Evolutionary conservation across 2,888 invertebrate species (phyloP), one percentile per base, ranked within the genome.

Genomic region (Pegoplata infirma): DNA sequence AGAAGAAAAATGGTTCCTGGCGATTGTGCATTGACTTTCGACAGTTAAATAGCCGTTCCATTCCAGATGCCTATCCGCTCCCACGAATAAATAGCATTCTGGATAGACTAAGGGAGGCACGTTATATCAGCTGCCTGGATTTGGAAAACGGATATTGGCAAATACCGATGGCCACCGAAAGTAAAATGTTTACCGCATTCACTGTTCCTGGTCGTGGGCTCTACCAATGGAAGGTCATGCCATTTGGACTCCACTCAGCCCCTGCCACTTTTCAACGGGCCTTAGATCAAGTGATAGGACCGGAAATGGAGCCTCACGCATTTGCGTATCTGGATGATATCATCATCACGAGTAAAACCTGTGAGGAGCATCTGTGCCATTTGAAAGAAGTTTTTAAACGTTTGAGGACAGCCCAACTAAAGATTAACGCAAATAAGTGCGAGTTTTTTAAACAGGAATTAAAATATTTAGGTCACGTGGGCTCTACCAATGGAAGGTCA

Each of bases 11-110:
- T 1, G 66, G 66, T 3, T n/a, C 51, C 4, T 67, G 71, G 74
- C 3, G 79, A 1, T 47, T 75, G 0, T 73, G 73, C 25, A 49
- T 72, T 1, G 73, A 77, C 21, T 78, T 56, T 44, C 21, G 74
- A 1, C 58, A 69, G 23, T 40, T 74, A 1, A 63, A 75, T 14
- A 28, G 16, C 8, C n/a, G 12, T 1, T 66, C 66, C 0, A 17
- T 56, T n/a, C 46, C 56, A 2, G 72, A 72, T 16, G 63, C 63
- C 3, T 72, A 72, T 28, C 72, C 72, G 3, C 17, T 72, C 3
- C 55, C 61, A 5, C 51, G 71, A 2, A 72, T 63, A 2, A 14
- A 47, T 3, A 16, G 32, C 12, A 74, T 75, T 7, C 28, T 75
- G 14, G 28, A 67, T 16, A 12, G 53, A 8, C n/a, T 76, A 14